phyloP scores from a whole-genome alignment of 2,113 vertebrate species.

The Eolophus roseicapilla region DNA sequence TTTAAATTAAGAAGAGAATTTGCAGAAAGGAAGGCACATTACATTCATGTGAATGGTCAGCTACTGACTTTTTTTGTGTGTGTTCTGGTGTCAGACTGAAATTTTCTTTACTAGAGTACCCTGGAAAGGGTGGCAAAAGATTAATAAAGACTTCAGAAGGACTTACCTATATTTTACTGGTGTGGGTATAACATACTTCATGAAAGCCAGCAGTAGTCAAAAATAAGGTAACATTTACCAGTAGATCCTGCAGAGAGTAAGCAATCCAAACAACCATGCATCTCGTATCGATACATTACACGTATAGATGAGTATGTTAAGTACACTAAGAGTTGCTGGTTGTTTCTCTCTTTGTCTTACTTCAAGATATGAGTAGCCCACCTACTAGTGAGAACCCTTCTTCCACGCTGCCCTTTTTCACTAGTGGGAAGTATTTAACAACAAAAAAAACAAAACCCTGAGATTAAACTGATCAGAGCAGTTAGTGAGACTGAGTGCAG shows the following conservation, averaged over 20 bases:
- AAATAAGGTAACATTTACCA: neutral
- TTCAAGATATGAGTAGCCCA: neutral
- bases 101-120: neutral
- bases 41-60: neutral
- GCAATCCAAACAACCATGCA: neutral
- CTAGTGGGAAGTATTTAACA: neutral
- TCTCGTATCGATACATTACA: neutral
- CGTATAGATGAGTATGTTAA: neutral
- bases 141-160: neutral
- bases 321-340: neutral
- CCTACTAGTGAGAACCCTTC: neutral
- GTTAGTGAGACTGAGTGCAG: neutral
- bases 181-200: neutral
- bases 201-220: neutral
- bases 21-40: neutral
- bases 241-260: neutral
- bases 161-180: neutral
- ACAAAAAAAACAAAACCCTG: fast-evolving
- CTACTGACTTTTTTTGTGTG: neutral
- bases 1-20: conserved; percentile 27
- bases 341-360: neutral
- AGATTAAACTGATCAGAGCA: neutral
- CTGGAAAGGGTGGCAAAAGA: neutral
- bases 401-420: neutral
- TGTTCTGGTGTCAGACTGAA: neutral